phyloP scores from a whole-genome alignment of 2,888 invertebrate genomes.

The Gastracanthus pulcherrimus region DNA sequence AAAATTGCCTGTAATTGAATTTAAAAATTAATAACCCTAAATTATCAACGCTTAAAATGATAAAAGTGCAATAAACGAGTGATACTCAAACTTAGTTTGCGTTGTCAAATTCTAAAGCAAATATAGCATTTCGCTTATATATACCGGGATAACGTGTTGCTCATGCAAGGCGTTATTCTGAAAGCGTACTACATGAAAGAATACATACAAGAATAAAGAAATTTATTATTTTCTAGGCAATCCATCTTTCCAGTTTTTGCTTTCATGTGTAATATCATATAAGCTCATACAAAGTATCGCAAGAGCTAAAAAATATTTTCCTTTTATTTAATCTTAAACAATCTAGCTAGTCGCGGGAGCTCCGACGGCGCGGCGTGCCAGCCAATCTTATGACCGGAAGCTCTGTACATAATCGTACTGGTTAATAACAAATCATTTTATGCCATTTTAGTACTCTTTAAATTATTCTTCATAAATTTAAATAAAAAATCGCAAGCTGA shows the following conservation, averaged over 20 bases:
- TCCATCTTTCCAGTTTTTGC: background rate
- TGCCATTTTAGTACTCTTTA: too few species aligned
- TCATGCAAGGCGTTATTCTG: too few species aligned
- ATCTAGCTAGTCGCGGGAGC: conserved; percentile 4
- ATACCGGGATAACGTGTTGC: too few species aligned
- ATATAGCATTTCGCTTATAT: too few species aligned
- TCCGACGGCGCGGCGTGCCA: background rate
- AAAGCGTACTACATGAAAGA: too few species aligned
- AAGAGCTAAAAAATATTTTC: background rate
- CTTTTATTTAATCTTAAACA: conserved; percentile 5
- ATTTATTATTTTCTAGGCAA: too few species aligned
- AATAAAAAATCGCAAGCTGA: too few species aligned
- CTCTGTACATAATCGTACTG: conserved; percentile 20
- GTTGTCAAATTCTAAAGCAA: too few species aligned
- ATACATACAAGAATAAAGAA: too few species aligned
- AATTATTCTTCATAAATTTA: too few species aligned
- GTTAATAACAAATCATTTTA: conserved; percentile 22
- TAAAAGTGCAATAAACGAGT: too few species aligned
- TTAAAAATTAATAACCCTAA: background rate
- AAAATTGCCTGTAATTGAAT: conserved; percentile 3
- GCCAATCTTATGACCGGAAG: background rate
- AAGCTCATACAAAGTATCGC: background rate
- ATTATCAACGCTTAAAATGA: background rate
- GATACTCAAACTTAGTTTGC: too few species aligned
- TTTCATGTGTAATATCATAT: background rate